phyloP scores from a whole-genome alignment of 2,113 vertebrate species.

The Plectropomus leopardus region DNA sequence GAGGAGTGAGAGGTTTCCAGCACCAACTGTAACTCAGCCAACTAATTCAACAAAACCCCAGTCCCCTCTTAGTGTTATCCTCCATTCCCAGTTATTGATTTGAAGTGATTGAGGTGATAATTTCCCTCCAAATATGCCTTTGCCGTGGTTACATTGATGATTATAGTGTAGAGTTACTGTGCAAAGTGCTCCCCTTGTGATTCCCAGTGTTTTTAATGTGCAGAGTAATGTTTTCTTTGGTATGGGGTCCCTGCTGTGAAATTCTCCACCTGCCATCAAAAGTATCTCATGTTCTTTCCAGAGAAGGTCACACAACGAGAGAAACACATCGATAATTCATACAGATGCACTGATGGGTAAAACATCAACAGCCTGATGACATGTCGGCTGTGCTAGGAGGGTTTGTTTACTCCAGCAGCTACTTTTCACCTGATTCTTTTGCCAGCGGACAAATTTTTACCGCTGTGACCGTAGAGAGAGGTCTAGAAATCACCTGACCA shows the following conservation, averaged over 20 bases:
- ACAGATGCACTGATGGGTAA: background rate
- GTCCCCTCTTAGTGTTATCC: background rate
- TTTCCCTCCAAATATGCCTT: slow-evolving; percentile 46
- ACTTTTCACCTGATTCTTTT: slow-evolving; percentile 9
- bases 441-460: slow-evolving; percentile 7
- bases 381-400: slow-evolving; percentile 8
- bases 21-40: slow-evolving; percentile 18
- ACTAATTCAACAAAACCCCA: slow-evolving; percentile 7
- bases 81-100: slow-evolving; percentile 33
- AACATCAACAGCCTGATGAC: slow-evolving; percentile 26
- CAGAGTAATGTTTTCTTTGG: slow-evolving; percentile 41
- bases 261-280: slow-evolving; percentile 12
- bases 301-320: background rate
- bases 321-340: background rate
- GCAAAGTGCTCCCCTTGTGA: slow-evolving; percentile 55
- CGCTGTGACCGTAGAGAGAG: slow-evolving; percentile 28
- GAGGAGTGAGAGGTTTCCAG: slow-evolving; percentile 6
- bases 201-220: slow-evolving; percentile 45
- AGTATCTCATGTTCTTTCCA: slow-evolving; percentile 19
- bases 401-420: slow-evolving; percentile 47
- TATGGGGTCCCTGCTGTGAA: background rate
- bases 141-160: slow-evolving; percentile 62
- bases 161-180: slow-evolving; percentile 64
- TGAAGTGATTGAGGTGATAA: slow-evolving; percentile 56
- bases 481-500: slow-evolving; percentile 49